phyloP scores from a whole-genome alignment of 2,888 invertebrate genomes.

The Prosopocoilus inquinatus region DNA sequence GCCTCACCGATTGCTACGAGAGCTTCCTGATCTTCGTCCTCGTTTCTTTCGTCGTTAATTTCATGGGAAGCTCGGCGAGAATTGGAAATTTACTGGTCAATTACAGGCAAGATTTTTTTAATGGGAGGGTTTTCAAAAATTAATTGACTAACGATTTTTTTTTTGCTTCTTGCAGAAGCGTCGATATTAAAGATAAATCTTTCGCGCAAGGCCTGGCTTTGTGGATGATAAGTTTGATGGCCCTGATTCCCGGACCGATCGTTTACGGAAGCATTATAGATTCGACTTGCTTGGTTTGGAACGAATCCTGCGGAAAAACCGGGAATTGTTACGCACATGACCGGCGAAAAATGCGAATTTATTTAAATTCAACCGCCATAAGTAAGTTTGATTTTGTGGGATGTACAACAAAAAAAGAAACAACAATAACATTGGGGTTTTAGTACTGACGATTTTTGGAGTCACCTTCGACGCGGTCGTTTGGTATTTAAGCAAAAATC shows the following conservation, averaged over 20 bases:
- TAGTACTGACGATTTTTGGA: slow-evolving; percentile 58
- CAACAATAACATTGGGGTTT: slow-evolving; percentile 23
- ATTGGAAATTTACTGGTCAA: slow-evolving; percentile 66
- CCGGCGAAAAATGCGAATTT: slow-evolving; percentile 57
- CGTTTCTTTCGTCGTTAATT: slow-evolving; percentile 56
- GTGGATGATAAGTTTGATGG: slow-evolving; percentile 61
- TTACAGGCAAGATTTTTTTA: slow-evolving; percentile 49
- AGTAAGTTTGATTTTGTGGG: slow-evolving; percentile 42
- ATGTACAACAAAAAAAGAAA: not conserved
- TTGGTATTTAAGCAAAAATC: slow-evolving; percentile 58
- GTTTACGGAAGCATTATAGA: slow-evolving; percentile 66
- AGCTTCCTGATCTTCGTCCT: slow-evolving; percentile 52
- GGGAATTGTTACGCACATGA: slow-evolving; percentile 70
- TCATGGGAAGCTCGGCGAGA: slow-evolving; percentile 63
- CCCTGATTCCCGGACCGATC: slow-evolving; percentile 69
- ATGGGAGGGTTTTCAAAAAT: not conserved
- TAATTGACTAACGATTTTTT: not conserved
- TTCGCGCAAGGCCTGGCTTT: slow-evolving; percentile 64
- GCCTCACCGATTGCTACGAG: slow-evolving; percentile 40
- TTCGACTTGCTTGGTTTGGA: slow-evolving; percentile 66
- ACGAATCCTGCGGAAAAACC: slow-evolving; percentile 58
- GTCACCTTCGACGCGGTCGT: slow-evolving; percentile 60
- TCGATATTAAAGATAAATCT: slow-evolving; percentile 61
- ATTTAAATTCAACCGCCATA: slow-evolving; percentile 57
- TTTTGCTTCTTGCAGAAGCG: slow-evolving; percentile 49